Evolutionary conservation across 2,888 invertebrate genomes (phyloP).

Genomic region (Harpalus rufipes): DNA sequence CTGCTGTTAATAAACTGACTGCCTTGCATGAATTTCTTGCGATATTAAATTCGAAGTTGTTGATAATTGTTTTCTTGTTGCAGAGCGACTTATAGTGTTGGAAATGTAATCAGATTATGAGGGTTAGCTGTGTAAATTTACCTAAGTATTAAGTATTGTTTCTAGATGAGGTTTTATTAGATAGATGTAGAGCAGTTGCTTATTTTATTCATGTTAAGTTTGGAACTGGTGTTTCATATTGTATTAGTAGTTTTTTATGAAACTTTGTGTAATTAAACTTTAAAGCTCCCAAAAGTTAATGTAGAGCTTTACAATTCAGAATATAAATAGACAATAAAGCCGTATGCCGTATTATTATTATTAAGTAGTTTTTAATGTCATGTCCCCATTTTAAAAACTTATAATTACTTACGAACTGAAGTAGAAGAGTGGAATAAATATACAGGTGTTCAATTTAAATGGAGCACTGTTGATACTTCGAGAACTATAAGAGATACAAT

Average conservation of each 20-base stretch:
- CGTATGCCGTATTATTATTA: too few relatives aligned
- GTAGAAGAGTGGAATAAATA: too few relatives aligned
- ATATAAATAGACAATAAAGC: too few relatives aligned
- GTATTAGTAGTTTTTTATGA: neutral
- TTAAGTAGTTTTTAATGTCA: too few relatives aligned
- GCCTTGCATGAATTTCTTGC: slow-evolving; percentile 31
- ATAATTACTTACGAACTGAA: too few relatives aligned
- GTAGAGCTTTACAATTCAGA: too few relatives aligned
- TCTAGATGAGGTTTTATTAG: neutral
- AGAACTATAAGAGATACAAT: too few relatives aligned
- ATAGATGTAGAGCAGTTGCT: neutral
- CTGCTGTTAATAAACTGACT: slow-evolving; percentile 32
- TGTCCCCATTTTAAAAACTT: too few relatives aligned
- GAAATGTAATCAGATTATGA: slow-evolving; percentile 24
- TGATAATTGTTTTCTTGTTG: slow-evolving; percentile 31
- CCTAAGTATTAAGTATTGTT: slow-evolving; percentile 15
- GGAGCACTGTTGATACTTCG: too few relatives aligned
- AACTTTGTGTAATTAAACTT: neutral
- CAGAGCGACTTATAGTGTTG: slow-evolving; percentile 10
- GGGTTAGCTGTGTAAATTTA: slow-evolving; percentile 19
- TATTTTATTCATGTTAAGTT: neutral
- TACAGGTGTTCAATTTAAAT: too few relatives aligned
- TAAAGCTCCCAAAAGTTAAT: neutral
- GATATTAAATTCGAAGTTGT: slow-evolving; percentile 9
- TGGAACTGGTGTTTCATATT: neutral